phyloP scores from a whole-genome alignment of 2,113 vertebrate species.

The Labeo rohita region DNA sequence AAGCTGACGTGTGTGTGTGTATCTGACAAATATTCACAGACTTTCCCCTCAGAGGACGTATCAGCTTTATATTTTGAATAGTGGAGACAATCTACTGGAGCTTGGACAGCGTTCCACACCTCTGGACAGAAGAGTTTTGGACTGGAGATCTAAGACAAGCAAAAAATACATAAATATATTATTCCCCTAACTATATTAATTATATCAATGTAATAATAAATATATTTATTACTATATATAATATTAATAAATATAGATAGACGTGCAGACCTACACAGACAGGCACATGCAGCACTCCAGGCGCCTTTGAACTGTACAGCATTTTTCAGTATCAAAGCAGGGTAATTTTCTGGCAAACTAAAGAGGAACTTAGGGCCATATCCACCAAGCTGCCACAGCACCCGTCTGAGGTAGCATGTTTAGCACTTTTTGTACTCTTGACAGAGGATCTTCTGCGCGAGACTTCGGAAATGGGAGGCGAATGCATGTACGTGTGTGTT shows the following conservation, averaged over 20 bases:
- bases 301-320: constrained; percentile 72
- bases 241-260: constrained; percentile 8
- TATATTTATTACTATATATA: constrained; percentile 31
- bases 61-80: constrained; percentile 42
- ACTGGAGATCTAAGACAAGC: constrained; percentile 45
- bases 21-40: neutral
- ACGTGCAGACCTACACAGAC: constrained; percentile 15
- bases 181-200: constrained; percentile 1
- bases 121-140: constrained; percentile 29
- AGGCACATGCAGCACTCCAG: constrained; percentile 62
- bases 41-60: neutral
- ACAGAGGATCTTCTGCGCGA: constrained; percentile 52
- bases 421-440: constrained; percentile 68
- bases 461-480: constrained; percentile 19
- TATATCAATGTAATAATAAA: neutral
- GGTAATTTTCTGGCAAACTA: constrained; percentile 75
- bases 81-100: constrained; percentile 49
- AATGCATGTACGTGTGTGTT: constrained; percentile 56
- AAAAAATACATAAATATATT: constrained; percentile 54
- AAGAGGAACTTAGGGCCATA: constrained; percentile 83
- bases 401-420: constrained; percentile 58
- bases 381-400: constrained; percentile 60
- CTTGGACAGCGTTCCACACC: constrained; percentile 36
- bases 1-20: constrained; percentile 11
- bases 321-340: constrained; percentile 76